Evolutionary conservation across 2,113 vertebrate genomes (phyloP), one percentile per base, ranked within the genome.

Genomic region (Pycnonotus jocosus): DNA sequence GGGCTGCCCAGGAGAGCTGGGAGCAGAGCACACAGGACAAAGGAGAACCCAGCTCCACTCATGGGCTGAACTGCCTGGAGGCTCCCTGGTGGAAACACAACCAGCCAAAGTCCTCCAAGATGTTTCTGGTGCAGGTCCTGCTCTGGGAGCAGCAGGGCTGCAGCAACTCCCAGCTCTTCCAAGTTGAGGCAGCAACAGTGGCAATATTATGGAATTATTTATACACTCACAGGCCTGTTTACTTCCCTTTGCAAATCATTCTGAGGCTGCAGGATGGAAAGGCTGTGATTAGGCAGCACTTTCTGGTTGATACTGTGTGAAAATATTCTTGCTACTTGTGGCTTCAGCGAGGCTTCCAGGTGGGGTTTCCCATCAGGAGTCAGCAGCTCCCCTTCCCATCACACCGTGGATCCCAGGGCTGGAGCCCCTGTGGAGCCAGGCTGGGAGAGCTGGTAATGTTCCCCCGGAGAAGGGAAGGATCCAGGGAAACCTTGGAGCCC

Each of bases 391-490:
- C 20, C 13, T 50, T 54, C 51, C 37, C 51, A 44, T 3, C 24
- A 12, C 4, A 23, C 0, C 17, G 19, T 16, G n/a, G 37, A 66
- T 50, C 37, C 27, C 60, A 51, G 30, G 15, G 40, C 28, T 54
- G 62, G 25, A 62, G 56, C 4, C 13, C 19, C 23, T 38, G 53
- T 44, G 33, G 5, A 86, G 65, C 25, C 6, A 4, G 37, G 5
- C 44, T 81, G 77, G 51, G 68, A 44, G 21, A 58, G 31, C 37
- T 86, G 64, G 45, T 45, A 3, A 2, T n/a, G 38, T 0, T 74
- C 60, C 0, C 11, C 33, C 40, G 69, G 45, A 40, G 28, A n/a
- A 1, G 23, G 0, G 16, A 45, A 58, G 60, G 77, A 0, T 81
- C 60, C 60, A 68, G 45, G 37, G 3, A 73, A 15, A 73, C 2